Percentiles rank a stretch among this genome's conserved stretches.
Evolutionary conservation across 2,113 vertebrate genomes (phyloP).

Genomic region (Trochalopteron elliotii): DNA sequence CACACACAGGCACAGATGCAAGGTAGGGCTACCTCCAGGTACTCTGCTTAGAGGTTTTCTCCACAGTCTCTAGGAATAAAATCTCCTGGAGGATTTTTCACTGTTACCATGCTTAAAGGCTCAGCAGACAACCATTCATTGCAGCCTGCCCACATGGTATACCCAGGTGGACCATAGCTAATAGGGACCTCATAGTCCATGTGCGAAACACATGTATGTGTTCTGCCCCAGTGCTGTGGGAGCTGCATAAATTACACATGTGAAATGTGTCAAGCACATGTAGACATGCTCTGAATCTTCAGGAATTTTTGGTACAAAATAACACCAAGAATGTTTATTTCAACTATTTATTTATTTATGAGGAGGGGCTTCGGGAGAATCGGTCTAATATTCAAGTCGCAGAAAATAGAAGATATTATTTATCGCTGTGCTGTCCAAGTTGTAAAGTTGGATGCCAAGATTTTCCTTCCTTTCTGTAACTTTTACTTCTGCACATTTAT

Average conservation of each 20-base stretch:
- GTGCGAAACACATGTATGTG: slow-evolving; percentile 75
- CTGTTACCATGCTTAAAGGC: neutral
- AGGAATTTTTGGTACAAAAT: slow-evolving; percentile 28
- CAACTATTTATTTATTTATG: neutral
- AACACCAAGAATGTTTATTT: neutral
- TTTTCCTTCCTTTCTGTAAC: slow-evolving; percentile 13
- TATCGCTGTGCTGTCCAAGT: neutral
- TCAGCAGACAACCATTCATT: neutral
- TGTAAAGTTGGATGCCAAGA: neutral
- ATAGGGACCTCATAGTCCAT: slow-evolving; percentile 65
- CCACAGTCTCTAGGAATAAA: neutral
- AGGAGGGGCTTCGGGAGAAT: neutral
- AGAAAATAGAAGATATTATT: slow-evolving; percentile 23
- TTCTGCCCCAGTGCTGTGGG: slow-evolving; percentile 48
- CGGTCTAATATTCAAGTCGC: neutral
- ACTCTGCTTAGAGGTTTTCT: neutral
- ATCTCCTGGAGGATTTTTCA: neutral
- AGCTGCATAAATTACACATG: slow-evolving; percentile 75
- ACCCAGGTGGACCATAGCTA: slow-evolving; percentile 63
- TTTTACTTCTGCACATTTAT: slow-evolving; percentile 26
- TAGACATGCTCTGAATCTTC: slow-evolving; percentile 58
- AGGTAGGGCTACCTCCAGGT: neutral
- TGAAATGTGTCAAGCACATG: slow-evolving; percentile 74
- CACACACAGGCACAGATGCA: neutral
- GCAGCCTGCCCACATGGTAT: slow-evolving; percentile 33